These are phyloP conservation scores for Ellobius talpinus DNA, from an alignment of 2,113 vertebrate genomes.

Conservation along the genomic window DNA sequence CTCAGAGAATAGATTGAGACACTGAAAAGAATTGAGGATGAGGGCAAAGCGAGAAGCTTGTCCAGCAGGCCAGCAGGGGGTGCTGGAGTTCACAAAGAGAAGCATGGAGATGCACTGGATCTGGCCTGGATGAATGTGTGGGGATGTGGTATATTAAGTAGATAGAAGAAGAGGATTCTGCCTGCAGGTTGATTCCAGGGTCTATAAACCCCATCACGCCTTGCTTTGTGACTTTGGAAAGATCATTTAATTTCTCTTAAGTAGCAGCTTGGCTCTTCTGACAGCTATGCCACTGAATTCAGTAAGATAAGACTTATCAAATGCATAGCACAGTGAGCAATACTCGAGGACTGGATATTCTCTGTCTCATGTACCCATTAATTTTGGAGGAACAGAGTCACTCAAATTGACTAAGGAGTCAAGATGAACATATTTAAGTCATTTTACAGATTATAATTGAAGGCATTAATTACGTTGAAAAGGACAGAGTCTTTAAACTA, in stretches of 20 bases:
- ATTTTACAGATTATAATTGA: background rate
- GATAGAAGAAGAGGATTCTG: background rate
- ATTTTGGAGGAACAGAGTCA: background rate
- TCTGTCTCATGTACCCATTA: background rate
- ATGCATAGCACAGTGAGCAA: background rate
- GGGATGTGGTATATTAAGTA: background rate
- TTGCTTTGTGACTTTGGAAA: background rate
- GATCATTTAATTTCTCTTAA: background rate
- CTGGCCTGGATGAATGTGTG: background rate
- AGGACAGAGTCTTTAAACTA: background rate
- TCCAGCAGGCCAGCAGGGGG: background rate
- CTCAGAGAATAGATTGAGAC: background rate
- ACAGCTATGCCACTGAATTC: background rate
- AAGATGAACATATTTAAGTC: background rate
- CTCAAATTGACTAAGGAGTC: background rate
- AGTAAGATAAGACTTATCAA: background rate
- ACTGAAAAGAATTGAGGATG: background rate
- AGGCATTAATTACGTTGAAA: background rate
- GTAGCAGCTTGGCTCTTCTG: background rate
- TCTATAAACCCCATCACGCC: background rate
- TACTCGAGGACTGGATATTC: background rate
- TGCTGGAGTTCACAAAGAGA: background rate
- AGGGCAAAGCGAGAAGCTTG: background rate
- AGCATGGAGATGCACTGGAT: accelerated
- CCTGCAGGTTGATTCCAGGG: background rate